Percentiles rank a stretch among this genome's conserved stretches.
phyloP scores from a whole-genome alignment of 2,888 invertebrate genomes.

The Tenthredo scrophulariae region DNA sequence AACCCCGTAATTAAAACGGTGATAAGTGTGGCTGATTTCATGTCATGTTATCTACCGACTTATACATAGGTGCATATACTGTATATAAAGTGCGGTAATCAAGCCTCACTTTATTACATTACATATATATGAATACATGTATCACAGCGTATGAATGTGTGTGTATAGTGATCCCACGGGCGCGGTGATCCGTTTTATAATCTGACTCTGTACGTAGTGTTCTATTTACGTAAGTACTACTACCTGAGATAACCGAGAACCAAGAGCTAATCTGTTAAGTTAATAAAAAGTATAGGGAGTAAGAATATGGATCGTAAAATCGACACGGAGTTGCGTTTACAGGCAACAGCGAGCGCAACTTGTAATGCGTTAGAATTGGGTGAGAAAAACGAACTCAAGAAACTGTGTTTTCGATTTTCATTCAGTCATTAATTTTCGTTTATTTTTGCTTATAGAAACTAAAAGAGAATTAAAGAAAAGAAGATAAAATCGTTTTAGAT shows the following conservation, averaged over 20 bases:
- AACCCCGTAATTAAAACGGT: conserved; percentile 31
- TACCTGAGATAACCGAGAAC: not conserved
- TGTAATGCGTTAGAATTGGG: not conserved
- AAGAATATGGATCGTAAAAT: conserved; percentile 31
- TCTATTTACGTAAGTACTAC: not conserved
- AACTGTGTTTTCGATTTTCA: not conserved
- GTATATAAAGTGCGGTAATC: not conserved
- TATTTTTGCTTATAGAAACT: not conserved
- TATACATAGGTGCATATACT: not conserved
- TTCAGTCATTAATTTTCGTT: not conserved
- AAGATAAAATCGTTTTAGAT: not conserved
- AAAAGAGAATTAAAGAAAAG: not conserved
- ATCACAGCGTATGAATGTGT: not conserved
- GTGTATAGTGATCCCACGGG: conserved; percentile 7
- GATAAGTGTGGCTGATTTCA: conserved; percentile 24
- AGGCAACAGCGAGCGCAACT: not conserved
- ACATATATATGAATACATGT: not conserved
- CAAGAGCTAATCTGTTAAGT: not conserved
- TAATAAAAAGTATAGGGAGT: not conserved
- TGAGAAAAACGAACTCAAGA: too few species aligned
- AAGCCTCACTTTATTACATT: conserved; percentile 3
- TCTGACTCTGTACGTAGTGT: not conserved
- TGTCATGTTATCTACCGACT: conserved; percentile 20
- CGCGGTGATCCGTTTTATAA: not conserved
- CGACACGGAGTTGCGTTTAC: not conserved